Conservation (phyloP, 2,113 vertebrate genomes). For the Nyctibius bracteatus region DNA sequence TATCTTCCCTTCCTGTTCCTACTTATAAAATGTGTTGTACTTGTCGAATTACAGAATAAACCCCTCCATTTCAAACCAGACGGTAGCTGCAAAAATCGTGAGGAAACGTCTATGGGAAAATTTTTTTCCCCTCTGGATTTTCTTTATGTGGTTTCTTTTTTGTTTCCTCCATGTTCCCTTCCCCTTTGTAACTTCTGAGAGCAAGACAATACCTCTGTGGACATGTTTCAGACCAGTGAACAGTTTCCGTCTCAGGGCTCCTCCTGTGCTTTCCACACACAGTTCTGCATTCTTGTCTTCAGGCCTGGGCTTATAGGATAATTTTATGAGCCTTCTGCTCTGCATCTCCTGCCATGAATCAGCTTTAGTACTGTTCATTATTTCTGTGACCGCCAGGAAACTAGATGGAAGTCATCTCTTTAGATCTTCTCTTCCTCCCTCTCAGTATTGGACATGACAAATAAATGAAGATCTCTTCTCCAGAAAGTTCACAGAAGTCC, state of each 20-base stretch:
- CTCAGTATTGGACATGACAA: neutral
- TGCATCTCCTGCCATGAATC: neutral
- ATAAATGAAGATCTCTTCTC: neutral
- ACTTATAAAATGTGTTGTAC: neutral
- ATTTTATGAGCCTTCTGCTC: neutral
- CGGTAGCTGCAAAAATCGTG: neutral
- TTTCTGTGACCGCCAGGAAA: conserved; percentile 1
- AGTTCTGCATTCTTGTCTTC: neutral
- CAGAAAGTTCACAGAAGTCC: neutral
- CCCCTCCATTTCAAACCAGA: conserved; percentile 13
- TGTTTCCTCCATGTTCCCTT: neutral
- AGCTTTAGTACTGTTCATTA: neutral
- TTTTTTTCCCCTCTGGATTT: neutral
- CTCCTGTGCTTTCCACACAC: neutral
- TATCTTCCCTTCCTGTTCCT: neutral
- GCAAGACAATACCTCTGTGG: neutral
- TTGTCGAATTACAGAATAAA: conserved; percentile 9
- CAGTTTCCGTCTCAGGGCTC: neutral
- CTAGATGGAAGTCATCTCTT: neutral
- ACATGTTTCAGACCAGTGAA: neutral
- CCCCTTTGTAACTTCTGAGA: neutral
- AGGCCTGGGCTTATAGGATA: neutral
- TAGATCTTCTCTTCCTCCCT: neutral
- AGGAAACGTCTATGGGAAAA: neutral
- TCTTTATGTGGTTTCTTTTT: neutral